Evolutionary conservation across 2,113 vertebrate genomes (phyloP).

Genomic region (Oceanodroma tethys): DNA sequence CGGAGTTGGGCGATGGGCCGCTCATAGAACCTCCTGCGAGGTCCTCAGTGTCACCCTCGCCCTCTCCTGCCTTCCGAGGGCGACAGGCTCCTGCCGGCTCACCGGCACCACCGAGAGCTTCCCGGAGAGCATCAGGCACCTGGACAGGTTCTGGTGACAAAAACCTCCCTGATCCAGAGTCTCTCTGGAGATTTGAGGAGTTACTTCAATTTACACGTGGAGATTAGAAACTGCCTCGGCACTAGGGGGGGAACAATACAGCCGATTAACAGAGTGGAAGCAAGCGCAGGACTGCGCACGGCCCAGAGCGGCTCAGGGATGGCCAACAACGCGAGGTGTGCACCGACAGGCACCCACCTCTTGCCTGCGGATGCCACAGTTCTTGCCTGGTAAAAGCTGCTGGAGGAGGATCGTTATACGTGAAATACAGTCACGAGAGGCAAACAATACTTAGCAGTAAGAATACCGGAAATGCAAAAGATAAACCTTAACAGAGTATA

Average conservation of each 20-base stretch:
- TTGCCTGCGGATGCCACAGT: fast-evolving
- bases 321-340: fast-evolving
- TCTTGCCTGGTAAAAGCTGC: too few relatives aligned
- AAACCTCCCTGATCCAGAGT: background rate
- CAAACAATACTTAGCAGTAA: background rate
- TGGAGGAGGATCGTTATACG: fast-evolving
- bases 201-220: background rate
- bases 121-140: background rate
- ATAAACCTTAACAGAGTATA: background rate
- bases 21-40: fast-evolving
- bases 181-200: background rate
- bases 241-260: too few relatives aligned
- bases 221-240: background rate
- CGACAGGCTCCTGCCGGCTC: fast-evolving
- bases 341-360: fast-evolving
- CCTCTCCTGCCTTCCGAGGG: background rate
- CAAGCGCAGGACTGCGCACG: background rate
- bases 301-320: background rate
- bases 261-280: background rate
- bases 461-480: background rate
- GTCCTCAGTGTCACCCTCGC: fast-evolving
- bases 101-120: background rate
- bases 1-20: background rate
- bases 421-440: background rate
- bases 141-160: background rate